Evolutionary conservation across 2,113 vertebrate species (phyloP), one percentile per base, ranked within the genome.

Genomic region (Phyllostomus hastatus): DNA sequence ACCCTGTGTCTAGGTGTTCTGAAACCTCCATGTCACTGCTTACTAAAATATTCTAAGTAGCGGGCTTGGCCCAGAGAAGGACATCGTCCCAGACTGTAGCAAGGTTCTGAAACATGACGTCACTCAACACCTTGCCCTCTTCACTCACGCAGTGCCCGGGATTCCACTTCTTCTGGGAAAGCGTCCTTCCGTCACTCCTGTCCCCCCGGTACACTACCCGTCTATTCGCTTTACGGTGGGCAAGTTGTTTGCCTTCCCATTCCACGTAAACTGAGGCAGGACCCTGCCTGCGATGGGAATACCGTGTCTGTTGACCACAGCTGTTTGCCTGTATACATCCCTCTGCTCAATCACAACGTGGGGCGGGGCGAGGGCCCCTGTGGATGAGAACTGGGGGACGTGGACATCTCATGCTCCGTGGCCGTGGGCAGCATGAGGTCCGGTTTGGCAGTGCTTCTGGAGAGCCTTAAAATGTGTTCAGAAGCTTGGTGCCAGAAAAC

Each of bases 391-490:
- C 6, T 33, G 38, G 38, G 54, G 80, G 16, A 57, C 50, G 24
- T 12, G 33, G 15, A 8, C 17, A 24, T 22, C 66, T 79, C 20
- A 4, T 7, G 17, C 38, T 54, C 35, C 28, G 31, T 19, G 5
- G 28, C 15, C 5, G 35, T 57, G 12, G 35, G 24, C 26, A 31
- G 19, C 57, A 14, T 33, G n/a, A 57, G 19, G 26, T 28, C 33
- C 52, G 12, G 19, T 4, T 17, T 46, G 66, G 48, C 22, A 3
- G 2, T n/a, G 19, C 4, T 3, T 26, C 0, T 26, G 5, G 43
- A 59, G 57, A 89, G 50, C 35, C 50, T 46, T 48, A 69, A 59
- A 66, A 31, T 31, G 11, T 28, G 16, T 26, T 48, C 88, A 64
- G 33, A 88, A 33, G 9, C 9, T 48, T 24, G 35, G 22, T 46